Evolutionary conservation across 2,888 invertebrate genomes (phyloP), one percentile per base, ranked within the genome.

Genomic region (Aquatica leii): DNA sequence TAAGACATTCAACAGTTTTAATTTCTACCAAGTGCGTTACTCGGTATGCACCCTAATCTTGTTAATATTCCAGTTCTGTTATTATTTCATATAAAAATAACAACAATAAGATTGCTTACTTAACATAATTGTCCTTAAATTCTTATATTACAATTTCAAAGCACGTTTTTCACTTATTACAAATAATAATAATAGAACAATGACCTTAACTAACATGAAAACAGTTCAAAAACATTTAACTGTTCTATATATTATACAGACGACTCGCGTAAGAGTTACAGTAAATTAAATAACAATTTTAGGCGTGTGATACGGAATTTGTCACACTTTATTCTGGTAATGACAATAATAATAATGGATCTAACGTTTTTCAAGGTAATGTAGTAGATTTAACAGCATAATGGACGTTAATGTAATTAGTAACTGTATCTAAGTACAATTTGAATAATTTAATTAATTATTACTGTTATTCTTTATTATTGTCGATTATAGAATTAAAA

Each of bases 161-260:
- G 12, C 50, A 50, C 50, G 46, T 46, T 46, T 24, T 17, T 46
- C 17, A 6, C 46, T 4, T 20, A 46, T 46, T 20, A 46, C 18
- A 18, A 20, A 18, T 46, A 18, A 18, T 20, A 46, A 46, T 24
- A 34, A 24, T 34, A 50, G 59, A 34, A 53, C 59, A 59, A 59
- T 53, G 59, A 59, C 59, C 59, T 37, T 34, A 31, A 41, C 15
- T 41, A 41, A 15, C 21, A 50, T 24, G 18, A 51, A 41, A 21
- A 15, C 18, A 54, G 49, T 60, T 60, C 49, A 37, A 61, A 43
- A 55, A 17, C 55, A 55, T 40, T 50, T 61, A 61, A 61, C 61
- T 61, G 61, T 61, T 61, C 55, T 31, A 56, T 54, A 55, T 61
- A 61, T 61, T 61, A 61, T 41, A 55, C 24, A 55, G 55, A 60